Evolutionary conservation across 2,113 vertebrate genomes (phyloP).

Genomic region (Formicarius rufipectus): DNA sequence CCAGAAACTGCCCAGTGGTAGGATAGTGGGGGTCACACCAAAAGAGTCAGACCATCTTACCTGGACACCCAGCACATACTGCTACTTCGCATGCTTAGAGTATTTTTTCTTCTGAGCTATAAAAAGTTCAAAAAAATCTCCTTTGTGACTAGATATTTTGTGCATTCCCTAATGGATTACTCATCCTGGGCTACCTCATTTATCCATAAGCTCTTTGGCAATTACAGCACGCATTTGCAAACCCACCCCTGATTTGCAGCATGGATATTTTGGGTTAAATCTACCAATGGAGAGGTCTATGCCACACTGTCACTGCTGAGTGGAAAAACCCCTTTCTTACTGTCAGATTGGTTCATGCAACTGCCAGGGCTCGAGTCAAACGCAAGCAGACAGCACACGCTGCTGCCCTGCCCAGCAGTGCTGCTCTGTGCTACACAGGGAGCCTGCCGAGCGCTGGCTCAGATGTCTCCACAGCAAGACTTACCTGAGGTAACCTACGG

Average conservation of each 20-base stretch:
- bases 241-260: neutral
- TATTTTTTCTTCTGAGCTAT: neutral
- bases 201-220: neutral
- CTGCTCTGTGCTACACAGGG: accelerated
- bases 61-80: accelerated
- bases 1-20: neutral
- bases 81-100: neutral
- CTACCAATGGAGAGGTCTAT: neutral
- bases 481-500: neutral
- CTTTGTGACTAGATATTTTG: neutral
- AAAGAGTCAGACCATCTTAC: neutral
- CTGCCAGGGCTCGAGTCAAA: neutral
- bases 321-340: neutral
- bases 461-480: accelerated
- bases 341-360: neutral
- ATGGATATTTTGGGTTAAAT: neutral
- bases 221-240: neutral
- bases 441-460: neutral
- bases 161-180: neutral
- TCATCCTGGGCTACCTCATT: neutral
- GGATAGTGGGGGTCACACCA: accelerated
- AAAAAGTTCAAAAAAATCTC: neutral
- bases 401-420: neutral
- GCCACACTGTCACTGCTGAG: neutral
- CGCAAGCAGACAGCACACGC: neutral